phyloP scores from a whole-genome alignment of 2,797 vertebrate genomes.

The Amphiprion clarkii region DNA sequence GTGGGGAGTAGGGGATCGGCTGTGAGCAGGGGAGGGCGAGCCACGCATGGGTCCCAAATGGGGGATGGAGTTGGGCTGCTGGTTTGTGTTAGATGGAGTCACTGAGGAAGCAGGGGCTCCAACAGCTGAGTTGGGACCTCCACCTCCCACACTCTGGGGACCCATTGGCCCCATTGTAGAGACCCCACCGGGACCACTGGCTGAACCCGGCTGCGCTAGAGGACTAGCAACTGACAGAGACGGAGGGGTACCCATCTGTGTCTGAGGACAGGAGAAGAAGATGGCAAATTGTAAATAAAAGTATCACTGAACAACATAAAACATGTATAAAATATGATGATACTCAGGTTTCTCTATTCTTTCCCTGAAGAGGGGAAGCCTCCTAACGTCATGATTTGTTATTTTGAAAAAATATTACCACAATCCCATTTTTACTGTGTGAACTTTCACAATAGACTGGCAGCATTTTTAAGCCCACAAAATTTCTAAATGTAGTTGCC shows the following conservation, averaged over 20 bases:
- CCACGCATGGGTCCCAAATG: conserved; percentile 90
- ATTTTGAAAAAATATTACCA: too few species aligned
- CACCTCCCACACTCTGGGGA: conserved; percentile 77
- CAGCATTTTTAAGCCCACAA: too few species aligned
- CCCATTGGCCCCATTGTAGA: conserved; percentile 83
- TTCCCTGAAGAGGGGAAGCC: too few species aligned
- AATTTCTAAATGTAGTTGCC: too few species aligned
- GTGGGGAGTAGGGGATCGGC: conserved; percentile 95
- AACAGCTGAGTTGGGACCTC: conserved; percentile 63
- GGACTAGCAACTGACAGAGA: conserved; percentile 92
- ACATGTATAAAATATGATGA: too few species aligned
- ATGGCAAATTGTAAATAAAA: neutral
- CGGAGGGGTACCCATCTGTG: conserved; percentile 92
- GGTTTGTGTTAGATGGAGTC: conserved; percentile 78
- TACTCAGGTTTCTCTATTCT: too few species aligned
- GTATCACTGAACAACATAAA: too few species aligned
- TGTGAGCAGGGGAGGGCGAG: conserved; percentile 97
- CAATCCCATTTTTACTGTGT: too few species aligned
- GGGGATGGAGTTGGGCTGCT: conserved; percentile 89
- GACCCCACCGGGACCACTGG: conserved; percentile 71
- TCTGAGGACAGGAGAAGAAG: conserved; percentile 74
- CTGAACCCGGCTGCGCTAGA: conserved; percentile 87
- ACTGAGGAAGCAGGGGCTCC: conserved; percentile 73
- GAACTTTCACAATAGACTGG: too few species aligned
- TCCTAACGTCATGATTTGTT: too few species aligned